A percentile compares a stretch with the other conserved stretches of the same genome.
Evolutionary conservation across 2,888 invertebrate species (phyloP).

Genomic region (Aquatica leii): DNA sequence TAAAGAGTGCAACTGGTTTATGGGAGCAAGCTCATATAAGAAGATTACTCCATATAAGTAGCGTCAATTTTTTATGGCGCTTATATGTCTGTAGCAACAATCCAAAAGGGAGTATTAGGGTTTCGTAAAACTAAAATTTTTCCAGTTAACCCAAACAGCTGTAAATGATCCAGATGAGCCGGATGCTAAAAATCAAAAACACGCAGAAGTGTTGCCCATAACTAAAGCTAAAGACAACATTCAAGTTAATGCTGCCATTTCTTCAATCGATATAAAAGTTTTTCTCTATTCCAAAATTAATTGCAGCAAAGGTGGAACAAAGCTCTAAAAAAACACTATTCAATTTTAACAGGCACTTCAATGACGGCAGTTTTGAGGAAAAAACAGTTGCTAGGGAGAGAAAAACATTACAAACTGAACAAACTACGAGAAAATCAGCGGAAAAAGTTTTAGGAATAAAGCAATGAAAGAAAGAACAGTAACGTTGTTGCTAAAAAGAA

Average conservation of each 20-base stretch:
- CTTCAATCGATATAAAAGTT: not conserved
- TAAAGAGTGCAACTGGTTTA: not conserved
- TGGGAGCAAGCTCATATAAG: not conserved
- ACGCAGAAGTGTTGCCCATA: not conserved
- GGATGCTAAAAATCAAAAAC: not conserved
- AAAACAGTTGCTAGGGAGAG: not conserved
- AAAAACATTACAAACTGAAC: not conserved
- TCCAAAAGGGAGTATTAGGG: not conserved
- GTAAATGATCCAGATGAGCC: too few species aligned
- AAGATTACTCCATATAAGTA: not conserved
- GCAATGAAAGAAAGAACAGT: not conserved
- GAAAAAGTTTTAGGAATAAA: not conserved
- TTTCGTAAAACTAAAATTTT: not conserved
- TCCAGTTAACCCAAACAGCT: not conserved
- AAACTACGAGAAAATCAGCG: too few species aligned
- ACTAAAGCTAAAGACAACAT: not conserved
- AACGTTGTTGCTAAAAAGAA: not conserved
- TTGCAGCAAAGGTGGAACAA: too few species aligned
- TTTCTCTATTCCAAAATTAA: not conserved
- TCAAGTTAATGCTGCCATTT: not conserved
- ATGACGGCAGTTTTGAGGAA: not conserved
- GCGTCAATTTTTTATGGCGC: not conserved
- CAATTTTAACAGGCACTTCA: too few species aligned
- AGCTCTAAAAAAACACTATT: too few species aligned
- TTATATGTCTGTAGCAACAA: not conserved